A percentile compares a stretch with the other conserved stretches of the same genome.
Evolutionary conservation across 2,113 vertebrate species (phyloP).

Genomic region (Pycnonotus jocosus): DNA sequence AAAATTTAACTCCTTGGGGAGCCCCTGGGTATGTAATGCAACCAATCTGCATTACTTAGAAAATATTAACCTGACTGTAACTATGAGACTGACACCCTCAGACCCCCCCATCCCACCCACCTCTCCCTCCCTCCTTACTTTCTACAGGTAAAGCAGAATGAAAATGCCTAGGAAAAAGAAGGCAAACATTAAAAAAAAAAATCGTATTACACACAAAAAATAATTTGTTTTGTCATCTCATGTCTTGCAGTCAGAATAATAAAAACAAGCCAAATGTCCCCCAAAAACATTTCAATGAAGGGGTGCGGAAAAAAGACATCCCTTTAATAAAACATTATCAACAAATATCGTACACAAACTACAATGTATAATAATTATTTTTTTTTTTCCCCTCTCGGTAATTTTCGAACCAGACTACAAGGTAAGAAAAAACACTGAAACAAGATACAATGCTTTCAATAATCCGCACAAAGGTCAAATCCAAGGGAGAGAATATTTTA

Average conservation of each 20-base stretch:
- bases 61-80: constrained; percentile 73
- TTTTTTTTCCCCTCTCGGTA: constrained; percentile 66
- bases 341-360: constrained; percentile 84
- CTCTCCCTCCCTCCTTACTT: constrained; percentile 10
- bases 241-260: constrained; percentile 72
- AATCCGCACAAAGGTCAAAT: constrained; percentile 87
- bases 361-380: constrained; percentile 85
- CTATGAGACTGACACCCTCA: constrained; percentile 70
- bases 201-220: constrained; percentile 25
- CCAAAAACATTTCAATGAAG: constrained; percentile 74
- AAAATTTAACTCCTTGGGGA: constrained; percentile 42
- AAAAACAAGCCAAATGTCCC: constrained; percentile 60
- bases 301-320: constrained; percentile 83
- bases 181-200: constrained; percentile 35
- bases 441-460: constrained; percentile 85
- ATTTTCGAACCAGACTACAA: constrained; percentile 83
- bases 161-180: constrained; percentile 71
- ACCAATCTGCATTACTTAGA: constrained; percentile 31
- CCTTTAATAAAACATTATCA: constrained; percentile 85
- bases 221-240: constrained; percentile 27
- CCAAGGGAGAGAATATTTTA: constrained; percentile 88
- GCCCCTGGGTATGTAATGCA: constrained; percentile 61
- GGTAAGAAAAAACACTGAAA: constrained; percentile 86
- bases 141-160: constrained; percentile 68
- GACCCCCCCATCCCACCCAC: background rate